Evolutionary conservation across 2,797 vertebrate genomes (phyloP), one percentile per base, ranked within the genome.

Genomic region (Schizopygopsis pylzovi): DNA sequence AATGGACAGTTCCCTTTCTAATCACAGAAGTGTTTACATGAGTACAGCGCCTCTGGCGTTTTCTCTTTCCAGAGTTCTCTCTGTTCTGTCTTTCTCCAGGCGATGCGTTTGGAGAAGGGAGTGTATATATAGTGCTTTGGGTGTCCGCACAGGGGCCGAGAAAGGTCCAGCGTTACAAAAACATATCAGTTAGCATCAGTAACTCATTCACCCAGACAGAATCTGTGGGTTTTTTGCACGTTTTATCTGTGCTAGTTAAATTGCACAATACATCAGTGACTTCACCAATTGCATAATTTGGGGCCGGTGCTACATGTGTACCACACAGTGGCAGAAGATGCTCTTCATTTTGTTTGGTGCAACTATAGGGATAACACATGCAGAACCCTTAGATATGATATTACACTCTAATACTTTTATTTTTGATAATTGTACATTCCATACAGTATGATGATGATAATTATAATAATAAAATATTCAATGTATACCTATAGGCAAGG

Each of bases 51-150:
- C 75, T 78, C 79, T 79, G 59, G 77, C 79, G 25, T 54, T 68
- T 90, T 65, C 37, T 75, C 72, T 54, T 49, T 47, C 56, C 68
- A 6, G 16, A 6, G 54, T 37, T 82, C 85, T 33, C 65, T 72
- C n/a, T 82, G 67, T 80, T 45, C 59, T 65, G 16, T 56, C 72
- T 81, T 52, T 54, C 82, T 87, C 54, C 68, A 28, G 83, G 90
- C 91, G 87, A 93, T 88, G 90, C 88, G 92, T 59, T 49, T 6
- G 20, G 25, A 71, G 12, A 52, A 33, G 25, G 33, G 56, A 22
- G 56, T 49, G 47, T 28, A 6, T n/a, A 6, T 49, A 33, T 28
- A 67, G 13, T 49, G 43, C 9, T 63, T 11, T 4, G 22, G 39
- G 49, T 73, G n/a, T 83, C 59, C 37, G 11, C 82, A n/a, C 43